Percentiles rank a stretch among this genome's conserved stretches.
phyloP scores from a whole-genome alignment of 2,888 invertebrate genomes.

The Matsumyia berberina region DNA sequence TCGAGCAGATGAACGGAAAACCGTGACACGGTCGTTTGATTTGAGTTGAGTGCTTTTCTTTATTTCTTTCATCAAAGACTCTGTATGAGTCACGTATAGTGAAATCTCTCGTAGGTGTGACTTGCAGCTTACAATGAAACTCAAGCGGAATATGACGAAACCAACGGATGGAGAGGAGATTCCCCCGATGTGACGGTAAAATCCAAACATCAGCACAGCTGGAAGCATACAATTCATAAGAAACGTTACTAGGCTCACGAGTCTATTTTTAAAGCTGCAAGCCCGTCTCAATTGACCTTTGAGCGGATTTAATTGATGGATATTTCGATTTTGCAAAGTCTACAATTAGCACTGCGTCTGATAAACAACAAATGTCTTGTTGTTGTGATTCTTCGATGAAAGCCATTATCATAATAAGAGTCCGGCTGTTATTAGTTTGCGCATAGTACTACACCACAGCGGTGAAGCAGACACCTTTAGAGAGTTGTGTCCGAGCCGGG shows the following conservation, averaged over 20 bases:
- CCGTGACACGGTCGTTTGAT: constrained; percentile 15
- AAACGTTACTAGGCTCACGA: constrained; percentile 28
- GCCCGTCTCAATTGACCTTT: constrained; percentile 52
- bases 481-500: constrained; percentile 3
- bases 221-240: constrained; percentile 3
- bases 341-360: constrained; percentile 2
- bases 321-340: constrained; percentile 33
- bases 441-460: constrained; percentile 8
- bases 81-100: constrained; percentile 21
- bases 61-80: background rate
- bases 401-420: constrained; percentile 1
- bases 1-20: constrained; percentile 31
- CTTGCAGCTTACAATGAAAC: constrained; percentile 20
- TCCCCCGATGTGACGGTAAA: constrained; percentile 7
- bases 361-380: constrained; percentile 1
- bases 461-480: background rate
- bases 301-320: constrained; percentile 28
- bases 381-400: background rate
- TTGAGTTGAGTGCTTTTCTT: constrained; percentile 7
- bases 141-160: constrained; percentile 36
- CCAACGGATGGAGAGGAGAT: constrained; percentile 17
- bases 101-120: constrained; percentile 33
- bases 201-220: background rate
- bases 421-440: constrained; percentile 26
- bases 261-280: constrained; percentile 8